A percentile compares a stretch with the other conserved stretches of the same genome.
These are phyloP conservation scores for Odocoileus hemionus DNA, from an alignment of 2,113 vertebrate genomes.

Conservation along the genomic window DNA sequence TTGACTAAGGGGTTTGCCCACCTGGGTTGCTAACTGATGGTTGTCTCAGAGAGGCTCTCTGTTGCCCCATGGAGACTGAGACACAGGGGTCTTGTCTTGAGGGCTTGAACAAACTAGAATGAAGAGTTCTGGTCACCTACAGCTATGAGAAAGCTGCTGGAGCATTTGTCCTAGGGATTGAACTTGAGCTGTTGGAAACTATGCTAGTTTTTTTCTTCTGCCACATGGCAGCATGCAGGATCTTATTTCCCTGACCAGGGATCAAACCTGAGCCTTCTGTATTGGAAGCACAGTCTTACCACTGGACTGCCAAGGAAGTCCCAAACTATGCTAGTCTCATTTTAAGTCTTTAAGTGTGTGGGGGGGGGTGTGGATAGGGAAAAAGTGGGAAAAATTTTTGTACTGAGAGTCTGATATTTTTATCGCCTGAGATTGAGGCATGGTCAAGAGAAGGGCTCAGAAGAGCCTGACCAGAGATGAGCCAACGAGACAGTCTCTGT, in stretches of 20 bases:
- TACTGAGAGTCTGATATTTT: background rate
- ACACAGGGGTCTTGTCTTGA: background rate
- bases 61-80: background rate
- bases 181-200: background rate
- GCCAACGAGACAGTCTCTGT: background rate
- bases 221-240: accelerated
- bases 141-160: background rate
- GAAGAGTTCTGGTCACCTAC: background rate
- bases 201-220: background rate
- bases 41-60: background rate
- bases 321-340: background rate
- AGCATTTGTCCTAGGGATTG: background rate
- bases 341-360: background rate
- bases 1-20: background rate
- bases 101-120: too few relatives aligned
- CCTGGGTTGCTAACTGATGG: background rate
- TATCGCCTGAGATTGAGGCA: accelerated
- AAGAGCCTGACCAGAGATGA: background rate
- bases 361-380: accelerated
- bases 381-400: background rate
- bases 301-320: background rate
- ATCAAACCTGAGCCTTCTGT: background rate
- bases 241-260: background rate
- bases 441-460: background rate
- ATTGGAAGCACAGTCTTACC: background rate